These are phyloP conservation scores for Tinamus major DNA, from an alignment of 2,797 vertebrate species.

Conservation along the genomic window DNA sequence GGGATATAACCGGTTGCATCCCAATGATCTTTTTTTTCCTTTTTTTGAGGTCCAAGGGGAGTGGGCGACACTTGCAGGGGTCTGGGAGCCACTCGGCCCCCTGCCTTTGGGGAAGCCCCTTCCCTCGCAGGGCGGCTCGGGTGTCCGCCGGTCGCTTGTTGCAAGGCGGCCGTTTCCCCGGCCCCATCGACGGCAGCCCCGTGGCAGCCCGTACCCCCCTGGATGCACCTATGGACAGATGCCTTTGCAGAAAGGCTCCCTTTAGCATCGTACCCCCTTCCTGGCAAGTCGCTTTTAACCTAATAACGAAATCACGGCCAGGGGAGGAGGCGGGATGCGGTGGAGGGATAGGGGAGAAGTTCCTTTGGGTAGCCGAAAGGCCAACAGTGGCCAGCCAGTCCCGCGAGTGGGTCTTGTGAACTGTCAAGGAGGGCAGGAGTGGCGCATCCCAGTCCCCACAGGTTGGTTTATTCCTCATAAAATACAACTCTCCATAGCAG, in stretches of 20 bases:
- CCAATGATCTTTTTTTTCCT: too few species aligned
- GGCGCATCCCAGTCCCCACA: conserved; percentile 40
- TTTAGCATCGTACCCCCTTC: fast-evolving
- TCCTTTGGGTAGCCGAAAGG: background rate
- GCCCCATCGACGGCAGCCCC: background rate
- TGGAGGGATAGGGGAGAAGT: background rate
- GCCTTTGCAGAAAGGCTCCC: background rate
- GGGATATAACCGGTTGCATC: background rate
- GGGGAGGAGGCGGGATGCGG: background rate
- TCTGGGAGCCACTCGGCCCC: background rate
- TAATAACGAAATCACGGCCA: background rate
- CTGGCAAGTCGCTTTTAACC: background rate
- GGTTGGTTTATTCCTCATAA: conserved; percentile 77
- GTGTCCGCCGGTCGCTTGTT: conserved; percentile 35
- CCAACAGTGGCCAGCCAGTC: background rate
- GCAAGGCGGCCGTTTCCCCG: background rate
- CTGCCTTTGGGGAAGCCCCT: background rate
- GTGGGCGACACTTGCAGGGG: too few species aligned
- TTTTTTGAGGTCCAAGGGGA: background rate
- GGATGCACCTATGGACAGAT: background rate
- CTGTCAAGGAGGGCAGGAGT: conserved; percentile 15
- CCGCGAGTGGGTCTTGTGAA: background rate
- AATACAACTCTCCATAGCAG: conserved; percentile 77
- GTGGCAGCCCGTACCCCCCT: fast-evolving
- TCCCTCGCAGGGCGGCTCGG: background rate